These are phyloP conservation scores for Atta colombica DNA, from an alignment of 1,140 invertebrate genomes.

Conservation along the genomic window DNA sequence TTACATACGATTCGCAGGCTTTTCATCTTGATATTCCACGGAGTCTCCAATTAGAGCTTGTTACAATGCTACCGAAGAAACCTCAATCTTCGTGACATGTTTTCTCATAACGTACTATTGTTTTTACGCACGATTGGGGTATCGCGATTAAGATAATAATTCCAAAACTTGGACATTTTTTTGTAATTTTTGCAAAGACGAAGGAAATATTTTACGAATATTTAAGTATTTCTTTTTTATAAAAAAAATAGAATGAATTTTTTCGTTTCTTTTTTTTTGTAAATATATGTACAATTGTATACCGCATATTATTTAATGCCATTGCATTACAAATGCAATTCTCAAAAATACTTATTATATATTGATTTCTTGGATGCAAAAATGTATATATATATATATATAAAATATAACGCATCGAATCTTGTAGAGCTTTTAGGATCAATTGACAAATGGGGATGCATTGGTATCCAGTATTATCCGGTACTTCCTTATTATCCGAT, in stretches of 20 bases:
- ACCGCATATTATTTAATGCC: background rate
- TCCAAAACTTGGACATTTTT: background rate
- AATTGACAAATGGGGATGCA: background rate
- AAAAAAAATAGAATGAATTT: background rate
- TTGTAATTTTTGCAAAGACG: background rate
- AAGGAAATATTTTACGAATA: background rate
- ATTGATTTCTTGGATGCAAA: background rate
- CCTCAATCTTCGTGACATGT: background rate
- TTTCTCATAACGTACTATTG: background rate
- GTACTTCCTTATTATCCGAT: too few relatives aligned
- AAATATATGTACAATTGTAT: background rate
- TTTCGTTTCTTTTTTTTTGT: background rate
- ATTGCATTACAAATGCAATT: background rate
- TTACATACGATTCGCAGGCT: constrained; percentile 81
- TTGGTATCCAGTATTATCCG: too few relatives aligned
- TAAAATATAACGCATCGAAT: background rate
- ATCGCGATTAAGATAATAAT: constrained; percentile 27
- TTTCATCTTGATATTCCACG: constrained; percentile 79
- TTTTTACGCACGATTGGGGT: background rate
- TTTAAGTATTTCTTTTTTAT: background rate
- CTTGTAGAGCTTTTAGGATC: background rate
- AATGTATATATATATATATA: background rate
- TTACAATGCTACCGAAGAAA: constrained; percentile 66
- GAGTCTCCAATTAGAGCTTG: constrained; percentile 78
- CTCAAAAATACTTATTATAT: background rate